Conservation (phyloP, 2,797 vertebrate species). For the Vireo griseus region DNA sequence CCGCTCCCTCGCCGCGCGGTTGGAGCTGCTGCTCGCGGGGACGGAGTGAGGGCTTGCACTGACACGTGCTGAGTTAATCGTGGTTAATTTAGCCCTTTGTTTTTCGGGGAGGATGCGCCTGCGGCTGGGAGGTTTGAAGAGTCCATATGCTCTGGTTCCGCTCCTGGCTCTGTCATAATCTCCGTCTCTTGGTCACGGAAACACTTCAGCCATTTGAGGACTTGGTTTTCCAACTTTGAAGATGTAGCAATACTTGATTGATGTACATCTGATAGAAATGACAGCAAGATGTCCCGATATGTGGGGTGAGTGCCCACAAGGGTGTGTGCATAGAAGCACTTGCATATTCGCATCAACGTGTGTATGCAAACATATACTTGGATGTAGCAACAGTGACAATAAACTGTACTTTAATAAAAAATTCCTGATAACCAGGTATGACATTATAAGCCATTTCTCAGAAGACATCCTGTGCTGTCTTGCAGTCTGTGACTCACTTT, state of each 20-base stretch:
- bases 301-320: not conserved
- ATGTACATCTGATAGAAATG: too few species aligned
- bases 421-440: not conserved
- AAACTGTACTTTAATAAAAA: not conserved
- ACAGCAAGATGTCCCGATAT: fast-evolving
- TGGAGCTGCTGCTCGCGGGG: not conserved
- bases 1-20: not conserved
- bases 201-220: not conserved
- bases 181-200: not conserved
- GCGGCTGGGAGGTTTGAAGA: not conserved
- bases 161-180: not conserved
- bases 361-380: not conserved
- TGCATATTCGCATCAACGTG: fast-evolving
- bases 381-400: not conserved
- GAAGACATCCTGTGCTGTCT: not conserved
- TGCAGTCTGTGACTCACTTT: not conserved
- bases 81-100: slow-evolving; percentile 11
- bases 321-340: not conserved
- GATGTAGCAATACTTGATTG: not conserved
- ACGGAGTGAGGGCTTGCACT: not conserved
- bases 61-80: not conserved
- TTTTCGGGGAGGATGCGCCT: not conserved
- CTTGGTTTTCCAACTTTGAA: not conserved
- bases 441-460: not conserved
- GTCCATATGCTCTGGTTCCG: not conserved